These are phyloP conservation scores for Phalloptychus januarius DNA, from an alignment of 2,797 vertebrate species.

Conservation along the genomic window DNA sequence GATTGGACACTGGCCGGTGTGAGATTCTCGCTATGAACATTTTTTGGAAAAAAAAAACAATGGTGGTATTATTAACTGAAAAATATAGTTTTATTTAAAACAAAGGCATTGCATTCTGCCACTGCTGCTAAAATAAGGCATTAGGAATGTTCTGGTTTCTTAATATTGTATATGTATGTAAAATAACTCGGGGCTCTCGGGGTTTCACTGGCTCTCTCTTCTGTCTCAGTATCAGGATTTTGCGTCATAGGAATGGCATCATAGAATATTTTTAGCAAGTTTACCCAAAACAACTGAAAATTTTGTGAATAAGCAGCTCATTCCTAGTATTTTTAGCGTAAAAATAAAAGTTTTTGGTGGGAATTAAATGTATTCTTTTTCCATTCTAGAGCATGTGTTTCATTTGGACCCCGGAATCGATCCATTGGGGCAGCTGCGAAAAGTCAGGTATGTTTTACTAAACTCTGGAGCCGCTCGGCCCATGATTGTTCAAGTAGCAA, in stretches of 20 bases:
- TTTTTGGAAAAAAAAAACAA: too few species aligned
- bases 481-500: background rate
- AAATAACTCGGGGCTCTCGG: background rate
- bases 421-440: constrained; percentile 96
- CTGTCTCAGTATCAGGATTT: background rate
- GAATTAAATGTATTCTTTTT: constrained; percentile 11
- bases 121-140: background rate
- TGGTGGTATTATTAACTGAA: background rate
- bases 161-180: background rate
- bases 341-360: background rate
- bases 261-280: background rate
- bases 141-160: background rate
- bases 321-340: background rate
- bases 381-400: constrained; percentile 89
- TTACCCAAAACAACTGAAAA: background rate
- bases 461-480: background rate
- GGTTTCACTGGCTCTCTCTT: background rate
- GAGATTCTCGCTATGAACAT: background rate
- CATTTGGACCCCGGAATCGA: constrained; percentile 96
- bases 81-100: background rate
- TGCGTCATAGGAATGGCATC: background rate
- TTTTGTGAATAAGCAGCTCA: background rate
- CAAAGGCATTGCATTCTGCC: background rate
- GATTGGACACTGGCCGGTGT: background rate
- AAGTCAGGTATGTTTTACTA: constrained; percentile 87